phyloP scores from a whole-genome alignment of 2,113 vertebrate genomes.

The Leptobrachium leishanense region DNA sequence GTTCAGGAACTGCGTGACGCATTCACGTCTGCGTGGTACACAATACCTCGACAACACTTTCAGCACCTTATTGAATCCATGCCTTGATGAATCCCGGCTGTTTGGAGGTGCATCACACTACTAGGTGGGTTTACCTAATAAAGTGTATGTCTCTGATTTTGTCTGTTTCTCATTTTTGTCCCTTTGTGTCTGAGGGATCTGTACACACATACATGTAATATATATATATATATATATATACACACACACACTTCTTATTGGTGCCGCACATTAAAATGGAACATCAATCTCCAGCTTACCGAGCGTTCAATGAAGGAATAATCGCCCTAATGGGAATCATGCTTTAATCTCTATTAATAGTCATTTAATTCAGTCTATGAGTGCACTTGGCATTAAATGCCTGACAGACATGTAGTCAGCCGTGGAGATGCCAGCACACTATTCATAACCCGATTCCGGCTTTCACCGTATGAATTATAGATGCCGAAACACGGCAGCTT shows the following conservation, averaged over 20 bases:
- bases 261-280: not conserved
- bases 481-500: no score
- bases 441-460: not conserved
- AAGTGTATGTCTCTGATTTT: no score
- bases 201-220: no score
- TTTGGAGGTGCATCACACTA: no score
- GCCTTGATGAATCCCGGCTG: no score
- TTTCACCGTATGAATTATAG: not conserved
- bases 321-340: conserved; percentile 21
- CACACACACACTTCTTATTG: not conserved
- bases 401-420: not conserved
- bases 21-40: no score
- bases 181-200: no score
- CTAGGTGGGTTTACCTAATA: no score
- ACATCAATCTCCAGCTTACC: conserved; percentile 9
- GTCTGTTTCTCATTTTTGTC: no score
- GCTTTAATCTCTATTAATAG: conserved; percentile 19
- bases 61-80: no score
- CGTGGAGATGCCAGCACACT: not conserved
- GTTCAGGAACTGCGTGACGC: no score
- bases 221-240: not conserved
- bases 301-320: not conserved
- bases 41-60: not conserved
- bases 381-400: conserved; percentile 12
- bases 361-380: conserved; percentile 6